Evolutionary conservation across 2,797 vertebrate genomes (phyloP), one percentile per base, ranked within the genome.

Genomic region (Xiphophorus birchmanni): DNA sequence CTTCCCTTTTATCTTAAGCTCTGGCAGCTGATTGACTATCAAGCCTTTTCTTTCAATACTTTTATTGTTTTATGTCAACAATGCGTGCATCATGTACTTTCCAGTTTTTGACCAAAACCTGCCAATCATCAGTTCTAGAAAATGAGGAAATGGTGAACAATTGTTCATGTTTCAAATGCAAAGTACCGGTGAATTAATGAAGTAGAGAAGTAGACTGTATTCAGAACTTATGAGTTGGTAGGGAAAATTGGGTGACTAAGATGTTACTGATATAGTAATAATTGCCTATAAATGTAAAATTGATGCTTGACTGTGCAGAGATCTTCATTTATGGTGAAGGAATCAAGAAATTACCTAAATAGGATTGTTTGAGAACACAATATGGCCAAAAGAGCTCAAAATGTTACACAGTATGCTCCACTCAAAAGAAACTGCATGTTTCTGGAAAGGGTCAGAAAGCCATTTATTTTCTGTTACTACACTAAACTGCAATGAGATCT

Each of bases 141-240:
- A 84, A 87, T 71, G 72, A 73, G 78, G 81, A 78, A 88, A 82
- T 69, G 79, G 12, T 4, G 54, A 84, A 87, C 82, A 85, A 83
- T 85, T 73, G 71, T 29, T 48, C 80, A 81, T 73, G 35, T 76
- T 85, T 90, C 76, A 82, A 80, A 83, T 67, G 72, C 73, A 67
- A 76, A 81, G 77, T 47, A 80, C 76, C 5, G 74, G 63, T 69
- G 56, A 86, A 86, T 84, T 67, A 80, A 80, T 80, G 86, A 89
- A 87, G 83, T 85, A 86, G 78, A 29, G 82, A 74, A 87, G 85
- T 82, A 18, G 15, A 67, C 7, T 12, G 21, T 40, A 4, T 67
- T 67, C 63, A 67, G 8, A 67, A 67, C 2, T 40, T 67, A 63
- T 18, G 9, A 23, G 35, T 21, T 21, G 35, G 35, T 40, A 67